Percentiles rank a stretch among this genome's conserved stretches.
phyloP scores from a whole-genome alignment of 2,113 vertebrate genomes.

The Numenius arquata region DNA sequence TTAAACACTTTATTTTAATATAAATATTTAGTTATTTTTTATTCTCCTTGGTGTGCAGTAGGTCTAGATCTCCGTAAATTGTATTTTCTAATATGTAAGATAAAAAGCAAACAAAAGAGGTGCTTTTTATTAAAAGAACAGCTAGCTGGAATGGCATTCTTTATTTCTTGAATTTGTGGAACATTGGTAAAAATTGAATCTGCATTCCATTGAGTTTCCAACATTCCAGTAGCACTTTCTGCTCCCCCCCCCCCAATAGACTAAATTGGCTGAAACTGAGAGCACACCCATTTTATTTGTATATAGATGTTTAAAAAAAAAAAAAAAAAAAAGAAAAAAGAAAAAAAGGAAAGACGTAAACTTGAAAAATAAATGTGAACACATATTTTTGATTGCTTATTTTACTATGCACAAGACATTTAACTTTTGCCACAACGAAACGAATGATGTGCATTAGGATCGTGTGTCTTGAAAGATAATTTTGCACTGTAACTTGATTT shows the following conservation, averaged over 20 bases:
- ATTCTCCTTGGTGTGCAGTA: constrained; percentile 72
- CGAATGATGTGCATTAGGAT: constrained; percentile 33
- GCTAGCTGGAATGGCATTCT: constrained; percentile 66
- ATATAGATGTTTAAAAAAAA: constrained; percentile 56
- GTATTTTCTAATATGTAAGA: constrained; percentile 63
- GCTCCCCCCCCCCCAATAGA: neutral
- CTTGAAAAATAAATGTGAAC: constrained; percentile 79
- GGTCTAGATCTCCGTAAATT: constrained; percentile 53
- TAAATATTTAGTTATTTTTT: constrained; percentile 80
- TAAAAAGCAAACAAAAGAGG: constrained; percentile 53
- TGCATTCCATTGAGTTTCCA: constrained; percentile 73
- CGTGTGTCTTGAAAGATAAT: constrained; percentile 60
- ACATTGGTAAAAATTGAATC: constrained; percentile 50
- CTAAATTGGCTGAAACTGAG: constrained; percentile 53
- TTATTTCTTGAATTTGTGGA: constrained; percentile 47
- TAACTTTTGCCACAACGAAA: constrained; percentile 58
- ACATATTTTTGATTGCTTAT: constrained; percentile 71
- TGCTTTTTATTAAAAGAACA: constrained; percentile 69
- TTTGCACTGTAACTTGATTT: constrained; percentile 71
- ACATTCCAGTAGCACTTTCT: constrained; percentile 68
- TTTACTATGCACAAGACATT: constrained; percentile 74
- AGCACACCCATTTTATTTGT: constrained; percentile 71
- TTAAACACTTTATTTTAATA: constrained; percentile 82
- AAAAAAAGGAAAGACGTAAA: constrained; percentile 59
- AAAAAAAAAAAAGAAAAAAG: neutral